Base-by-base conservation (phyloP, 2,797 vertebrate species). In the Peromyscus aztecus region DNA sequence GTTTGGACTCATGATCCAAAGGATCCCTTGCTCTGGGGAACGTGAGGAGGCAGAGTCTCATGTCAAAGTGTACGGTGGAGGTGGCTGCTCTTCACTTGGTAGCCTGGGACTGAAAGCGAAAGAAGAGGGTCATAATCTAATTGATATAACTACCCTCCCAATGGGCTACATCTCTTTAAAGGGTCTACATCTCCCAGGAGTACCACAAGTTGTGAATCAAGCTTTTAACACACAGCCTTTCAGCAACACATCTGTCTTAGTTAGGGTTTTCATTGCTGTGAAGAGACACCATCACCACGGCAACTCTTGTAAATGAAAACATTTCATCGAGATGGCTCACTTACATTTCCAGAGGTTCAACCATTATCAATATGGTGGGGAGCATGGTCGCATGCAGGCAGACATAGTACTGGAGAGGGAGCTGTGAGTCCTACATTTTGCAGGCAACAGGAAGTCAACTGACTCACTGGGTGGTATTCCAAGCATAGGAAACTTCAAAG, bases 51-150 rank as follows among this genome's bases (percentile, higher is more conserved):
- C 10, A 57, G 37, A 57, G 6, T 55, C 24, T 61, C 34, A 11
- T 34, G 61, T 10, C 4, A 34, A 17, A 12, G 14, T 3, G 5
- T 5, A 3, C 0, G 34, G 52, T 24, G 1, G 52, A 40, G 19
- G 52, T 63, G 31, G 52, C 73, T 34, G 61, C 17, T 90, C 17
- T 46, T 55, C 7, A 61, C 52, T 63, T n/a, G 23, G 59, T 40
- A 23, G 3, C 23, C 31, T 34, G 37, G 10, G 40, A 80, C 12
- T 29, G 29, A 57, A 57, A 13, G 63, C 49, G 16, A 55, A 78
- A 67, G 43, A 75, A 82, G 55, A n/a, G 43, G 43, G 16, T 21
- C 52, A 52, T 6, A 16, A 5, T 29, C 31, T 21, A 37, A 23
- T 34, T 52, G 40, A 80, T 0, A 14, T 81, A 40, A 80, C 27